A percentile compares a stretch with the other conserved stretches of the same genome.
Evolutionary conservation across 2,888 invertebrate genomes (phyloP).

Genomic region (Pseudococcus longispinus): DNA sequence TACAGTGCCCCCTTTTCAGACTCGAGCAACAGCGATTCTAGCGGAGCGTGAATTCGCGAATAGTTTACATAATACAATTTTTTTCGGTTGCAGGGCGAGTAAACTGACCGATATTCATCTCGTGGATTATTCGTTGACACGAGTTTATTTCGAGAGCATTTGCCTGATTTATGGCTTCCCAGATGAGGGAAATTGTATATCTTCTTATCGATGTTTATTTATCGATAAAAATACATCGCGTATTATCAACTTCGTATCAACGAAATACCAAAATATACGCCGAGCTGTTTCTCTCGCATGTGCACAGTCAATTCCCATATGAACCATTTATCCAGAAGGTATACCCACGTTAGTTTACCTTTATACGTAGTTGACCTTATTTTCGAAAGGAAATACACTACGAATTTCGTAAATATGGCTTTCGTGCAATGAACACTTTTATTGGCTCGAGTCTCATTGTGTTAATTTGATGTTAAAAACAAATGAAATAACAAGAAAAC

Average conservation of each 20-base stretch:
- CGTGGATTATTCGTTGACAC: neutral
- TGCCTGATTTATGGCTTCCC: neutral
- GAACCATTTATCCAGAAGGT: constrained; percentile 19
- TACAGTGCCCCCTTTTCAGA: no score
- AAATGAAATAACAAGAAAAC: neutral
- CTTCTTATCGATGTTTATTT: constrained; percentile 20
- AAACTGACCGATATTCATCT: constrained; percentile 1
- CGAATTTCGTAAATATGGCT: neutral
- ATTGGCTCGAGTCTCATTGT: neutral
- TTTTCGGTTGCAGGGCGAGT: neutral
- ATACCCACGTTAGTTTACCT: neutral
- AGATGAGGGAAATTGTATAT: neutral
- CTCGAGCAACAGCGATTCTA: no score
- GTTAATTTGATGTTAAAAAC: neutral
- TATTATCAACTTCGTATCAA: neutral
- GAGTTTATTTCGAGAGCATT: neutral
- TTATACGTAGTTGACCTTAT: neutral
- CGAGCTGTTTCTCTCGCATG: neutral
- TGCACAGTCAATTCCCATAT: neutral
- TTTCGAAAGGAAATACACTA: neutral
- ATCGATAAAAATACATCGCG: constrained; percentile 1
- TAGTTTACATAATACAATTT: neutral
- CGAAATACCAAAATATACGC: neutral
- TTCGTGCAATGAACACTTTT: neutral
- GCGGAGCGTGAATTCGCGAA: no score